A percentile compares a stretch with the other conserved stretches of the same genome.
Conservation (phyloP, 1,140 invertebrate genomes). For the Drosophila willistoni region DNA sequence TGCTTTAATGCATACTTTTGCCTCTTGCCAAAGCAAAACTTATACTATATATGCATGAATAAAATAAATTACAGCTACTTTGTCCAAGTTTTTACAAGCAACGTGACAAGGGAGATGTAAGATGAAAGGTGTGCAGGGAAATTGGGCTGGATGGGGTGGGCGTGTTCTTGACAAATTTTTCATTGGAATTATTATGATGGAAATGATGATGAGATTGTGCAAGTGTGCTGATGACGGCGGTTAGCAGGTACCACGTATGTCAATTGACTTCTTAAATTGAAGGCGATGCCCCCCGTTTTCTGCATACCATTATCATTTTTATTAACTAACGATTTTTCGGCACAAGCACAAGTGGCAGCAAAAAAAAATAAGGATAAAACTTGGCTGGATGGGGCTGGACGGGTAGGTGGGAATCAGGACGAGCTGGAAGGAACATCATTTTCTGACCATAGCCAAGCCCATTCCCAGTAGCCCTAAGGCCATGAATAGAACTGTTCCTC, state of each 20-base stretch:
- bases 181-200: constrained; percentile 2
- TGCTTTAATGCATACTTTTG: constrained; percentile 43
- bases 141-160: not conserved
- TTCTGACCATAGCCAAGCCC: constrained; percentile 84
- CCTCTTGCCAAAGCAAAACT: constrained; percentile 33
- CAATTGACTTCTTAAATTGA: not conserved
- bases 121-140: too few species aligned
- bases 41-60: constrained; percentile 43
- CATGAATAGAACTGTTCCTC: constrained; percentile 88
- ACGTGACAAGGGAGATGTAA: not conserved
- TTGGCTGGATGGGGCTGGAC: not conserved
- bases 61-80: constrained; percentile 57
- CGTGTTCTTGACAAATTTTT: not conserved
- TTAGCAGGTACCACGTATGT: not conserved
- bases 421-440: constrained; percentile 68
- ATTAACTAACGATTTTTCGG: constrained; percentile 6
- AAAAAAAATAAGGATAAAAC: not conserved
- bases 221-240: too few species aligned
- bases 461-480: constrained; percentile 90
- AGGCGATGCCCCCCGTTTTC: too few species aligned
- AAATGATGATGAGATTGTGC: not conserved
- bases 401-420: too few species aligned
- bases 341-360: not conserved
- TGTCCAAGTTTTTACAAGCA: constrained; percentile 3
- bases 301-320: not conserved